phyloP scores from a whole-genome alignment of 2,797 vertebrate genomes.

The Macropodus opercularis region DNA sequence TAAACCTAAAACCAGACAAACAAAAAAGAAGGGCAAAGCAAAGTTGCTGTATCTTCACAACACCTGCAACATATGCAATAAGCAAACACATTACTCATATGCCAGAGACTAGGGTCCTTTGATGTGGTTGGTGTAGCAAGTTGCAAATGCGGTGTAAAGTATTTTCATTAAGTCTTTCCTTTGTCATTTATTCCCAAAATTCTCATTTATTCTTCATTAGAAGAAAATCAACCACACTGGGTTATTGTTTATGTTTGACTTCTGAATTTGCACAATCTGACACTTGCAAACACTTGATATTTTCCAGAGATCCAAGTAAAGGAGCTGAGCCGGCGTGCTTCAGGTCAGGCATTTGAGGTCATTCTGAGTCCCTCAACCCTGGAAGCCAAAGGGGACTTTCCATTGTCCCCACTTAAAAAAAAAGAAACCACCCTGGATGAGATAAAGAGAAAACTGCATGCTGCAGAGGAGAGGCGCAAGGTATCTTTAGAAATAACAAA shows the following conservation, averaged over 20 bases:
- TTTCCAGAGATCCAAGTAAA: slow-evolving; percentile 91
- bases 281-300: too few species aligned
- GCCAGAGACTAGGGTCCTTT: slow-evolving; percentile 3
- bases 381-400: slow-evolving; percentile 88
- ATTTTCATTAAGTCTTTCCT: slow-evolving; percentile 7
- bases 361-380: slow-evolving; percentile 89
- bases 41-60: background rate
- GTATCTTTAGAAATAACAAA: slow-evolving; percentile 69
- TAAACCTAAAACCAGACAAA: background rate
- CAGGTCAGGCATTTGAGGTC: slow-evolving; percentile 96
- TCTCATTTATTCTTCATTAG: slow-evolving; percentile 5
- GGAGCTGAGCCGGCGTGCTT: slow-evolving; percentile 93
- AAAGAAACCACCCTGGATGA: slow-evolving; percentile 93
- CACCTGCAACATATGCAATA: background rate
- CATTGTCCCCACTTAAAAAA: slow-evolving; percentile 90
- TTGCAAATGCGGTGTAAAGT: background rate
- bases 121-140: background rate
- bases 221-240: slow-evolving; percentile 1
- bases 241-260: slow-evolving; percentile 19
- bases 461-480: slow-evolving; percentile 95
- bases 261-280: too few species aligned
- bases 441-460: slow-evolving; percentile 93
- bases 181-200: slow-evolving; percentile 9
- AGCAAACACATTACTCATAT: background rate
- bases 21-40: background rate